Evolutionary conservation across 2,113 vertebrate species (phyloP), one percentile per base, ranked within the genome.

Genomic region (Coracopsis vasa): DNA sequence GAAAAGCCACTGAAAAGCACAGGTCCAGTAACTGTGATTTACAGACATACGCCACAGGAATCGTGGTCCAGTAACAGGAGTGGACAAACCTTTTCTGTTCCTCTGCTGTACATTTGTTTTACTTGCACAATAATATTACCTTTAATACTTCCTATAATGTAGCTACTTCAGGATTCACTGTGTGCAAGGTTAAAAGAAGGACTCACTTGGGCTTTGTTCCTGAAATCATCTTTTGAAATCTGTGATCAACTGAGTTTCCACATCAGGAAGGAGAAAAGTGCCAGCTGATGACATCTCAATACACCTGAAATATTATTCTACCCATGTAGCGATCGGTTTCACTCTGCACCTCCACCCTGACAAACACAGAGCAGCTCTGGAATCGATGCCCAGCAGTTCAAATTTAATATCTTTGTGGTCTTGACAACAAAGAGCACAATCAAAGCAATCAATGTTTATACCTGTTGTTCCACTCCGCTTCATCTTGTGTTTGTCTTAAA

Each of bases 401-500:
- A 50, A 86, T 85, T 65, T 87, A 94, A 66, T 79, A 82, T 48
- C 87, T 70, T 74, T 27, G 41, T 44, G 74, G 58, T 65, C 74
- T 62, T 73, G 81, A 87, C 89, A 95, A 73, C 75, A 61, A 72
- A 85, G 51, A 92, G 73, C 48, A 79, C 90, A 95, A 79, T 90
- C 93, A 90, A 60, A 92, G n/a, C 70, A 53, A 95, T 96, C 92
- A 70, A 92, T 95, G 90, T 90, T 96, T 95, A 80, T 80, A 96
- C 90, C 78, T 82, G 48, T 39, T 94, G 58, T 82, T 69, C 62
- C 87, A 80, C 62, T 77, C 19, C 6, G 45, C 58, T 50, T 82
- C 53, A 17, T 75, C 60, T 65, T 5, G 2, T 23, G 24, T 74
- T 42, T 67, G 67, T 20, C 78, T 90, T 69, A 90, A 91, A 94